Evolutionary conservation across 2,888 invertebrate genomes (phyloP).

Genomic region (Cerastis leucographa): DNA sequence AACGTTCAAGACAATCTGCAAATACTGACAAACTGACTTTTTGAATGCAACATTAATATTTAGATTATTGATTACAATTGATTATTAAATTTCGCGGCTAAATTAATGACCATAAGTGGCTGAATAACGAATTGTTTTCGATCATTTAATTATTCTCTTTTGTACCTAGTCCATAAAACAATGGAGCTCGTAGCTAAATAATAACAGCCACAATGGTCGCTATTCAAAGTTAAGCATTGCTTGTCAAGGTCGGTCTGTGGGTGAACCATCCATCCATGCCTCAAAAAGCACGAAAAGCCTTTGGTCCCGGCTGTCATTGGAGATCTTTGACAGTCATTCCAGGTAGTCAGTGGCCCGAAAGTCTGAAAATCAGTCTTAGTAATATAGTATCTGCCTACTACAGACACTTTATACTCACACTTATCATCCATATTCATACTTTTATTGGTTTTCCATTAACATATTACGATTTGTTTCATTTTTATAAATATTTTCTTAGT

Average conservation of each 20-base stretch:
- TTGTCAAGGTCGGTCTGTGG: not conserved
- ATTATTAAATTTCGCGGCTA: not conserved
- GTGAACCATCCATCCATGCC: not conserved
- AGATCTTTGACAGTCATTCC: not conserved
- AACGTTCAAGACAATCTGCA: not conserved
- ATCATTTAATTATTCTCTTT: not conserved
- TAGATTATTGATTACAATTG: too few species aligned
- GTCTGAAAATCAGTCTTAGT: too few species aligned
- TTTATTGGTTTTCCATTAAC: too few species aligned
- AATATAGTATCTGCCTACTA: too few species aligned
- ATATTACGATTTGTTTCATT: too few species aligned
- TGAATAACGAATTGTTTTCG: not conserved
- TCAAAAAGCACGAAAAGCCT: not conserved
- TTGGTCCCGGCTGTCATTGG: not conserved
- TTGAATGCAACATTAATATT: not conserved
- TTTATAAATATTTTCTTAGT: too few species aligned
- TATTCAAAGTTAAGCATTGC: not conserved
- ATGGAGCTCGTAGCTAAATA: not conserved
- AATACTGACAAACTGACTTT: not conserved
- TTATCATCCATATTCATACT: too few species aligned
- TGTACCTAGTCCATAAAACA: too few species aligned
- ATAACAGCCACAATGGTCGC: not conserved
- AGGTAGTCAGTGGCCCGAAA: too few species aligned
- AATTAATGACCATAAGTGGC: not conserved
- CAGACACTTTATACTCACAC: too few species aligned